Evolutionary conservation across 2,888 invertebrate species (phyloP).

Genomic region (Xestia rhomboidea): DNA sequence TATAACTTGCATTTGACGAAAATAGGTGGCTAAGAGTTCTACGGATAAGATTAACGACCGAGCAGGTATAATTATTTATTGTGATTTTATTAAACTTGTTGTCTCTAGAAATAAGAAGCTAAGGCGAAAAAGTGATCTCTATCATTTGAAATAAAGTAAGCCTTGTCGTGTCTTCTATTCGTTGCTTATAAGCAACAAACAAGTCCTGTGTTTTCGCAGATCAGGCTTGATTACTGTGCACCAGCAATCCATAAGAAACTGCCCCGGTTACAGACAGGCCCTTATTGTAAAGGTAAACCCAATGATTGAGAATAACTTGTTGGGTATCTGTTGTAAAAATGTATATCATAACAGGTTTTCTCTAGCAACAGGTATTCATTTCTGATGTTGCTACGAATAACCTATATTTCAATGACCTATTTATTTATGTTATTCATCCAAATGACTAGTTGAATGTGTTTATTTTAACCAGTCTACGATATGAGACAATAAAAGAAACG

Average conservation of each 20-base stretch:
- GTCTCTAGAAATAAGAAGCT: not conserved
- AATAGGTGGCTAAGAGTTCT: not conserved
- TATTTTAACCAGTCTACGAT: not conserved
- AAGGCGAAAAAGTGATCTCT: not conserved
- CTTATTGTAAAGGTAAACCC: not conserved
- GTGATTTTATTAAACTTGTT: not conserved
- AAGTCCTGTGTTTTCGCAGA: not conserved
- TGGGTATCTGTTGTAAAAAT: too few relatives aligned
- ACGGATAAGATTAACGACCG: not conserved
- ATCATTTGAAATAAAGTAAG: not conserved
- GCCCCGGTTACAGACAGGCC: not conserved
- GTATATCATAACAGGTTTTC: too few relatives aligned
- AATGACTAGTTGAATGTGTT: not conserved
- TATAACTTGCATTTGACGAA: not conserved
- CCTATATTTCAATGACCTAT: not conserved
- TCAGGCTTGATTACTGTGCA: not conserved
- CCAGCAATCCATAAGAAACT: not conserved
- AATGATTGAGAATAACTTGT: not conserved
- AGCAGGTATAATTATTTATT: not conserved
- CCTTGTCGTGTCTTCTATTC: too few relatives aligned
- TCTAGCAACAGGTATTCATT: too few relatives aligned
- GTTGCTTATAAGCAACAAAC: not conserved
- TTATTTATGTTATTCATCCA: not conserved
- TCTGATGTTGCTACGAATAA: too few relatives aligned
- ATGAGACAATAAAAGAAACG: constrained; percentile 15